A percentile compares a stretch with the other conserved stretches of the same genome.
Conservation (phyloP, 35 echinoderm and acorn worm genomes). For the Heliocidaris erythrogramma region DNA sequence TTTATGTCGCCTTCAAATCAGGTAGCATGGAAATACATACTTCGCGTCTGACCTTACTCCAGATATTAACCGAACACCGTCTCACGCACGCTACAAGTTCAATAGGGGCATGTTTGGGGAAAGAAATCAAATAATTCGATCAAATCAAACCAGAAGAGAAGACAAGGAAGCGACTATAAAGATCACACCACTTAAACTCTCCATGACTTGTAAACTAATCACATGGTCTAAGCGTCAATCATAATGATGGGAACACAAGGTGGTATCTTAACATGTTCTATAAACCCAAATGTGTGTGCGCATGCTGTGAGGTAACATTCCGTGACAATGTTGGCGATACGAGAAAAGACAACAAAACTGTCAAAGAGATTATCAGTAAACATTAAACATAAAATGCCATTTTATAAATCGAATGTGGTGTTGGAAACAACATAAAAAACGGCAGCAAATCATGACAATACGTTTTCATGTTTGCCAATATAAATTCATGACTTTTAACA, state of each 20-base stretch:
- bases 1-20: not conserved
- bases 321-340: not conserved
- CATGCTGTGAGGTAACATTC: slow-evolving; percentile 1
- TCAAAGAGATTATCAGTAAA: too few species aligned
- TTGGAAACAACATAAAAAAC: too few species aligned
- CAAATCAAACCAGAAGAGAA: not conserved
- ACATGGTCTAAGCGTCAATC: not conserved
- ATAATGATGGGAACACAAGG: not conserved
- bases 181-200: not conserved
- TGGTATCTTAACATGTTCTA: not conserved
- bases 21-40: not conserved
- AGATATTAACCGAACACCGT: not conserved
- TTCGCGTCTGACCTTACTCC: too few species aligned
- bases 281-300: not conserved
- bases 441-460: too few species aligned
- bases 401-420: too few species aligned
- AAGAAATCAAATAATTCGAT: not conserved
- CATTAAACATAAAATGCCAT: too few species aligned
- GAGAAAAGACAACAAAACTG: not conserved
- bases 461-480: too few species aligned
- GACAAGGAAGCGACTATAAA: not conserved
- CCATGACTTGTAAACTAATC: not conserved
- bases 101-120: not conserved
- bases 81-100: not conserved
- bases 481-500: too few species aligned